A percentile compares a stretch with the other conserved stretches of the same genome.
Conservation (phyloP, 64 coral and sea anemone genomes). For the Pachyseris speciosa region DNA sequence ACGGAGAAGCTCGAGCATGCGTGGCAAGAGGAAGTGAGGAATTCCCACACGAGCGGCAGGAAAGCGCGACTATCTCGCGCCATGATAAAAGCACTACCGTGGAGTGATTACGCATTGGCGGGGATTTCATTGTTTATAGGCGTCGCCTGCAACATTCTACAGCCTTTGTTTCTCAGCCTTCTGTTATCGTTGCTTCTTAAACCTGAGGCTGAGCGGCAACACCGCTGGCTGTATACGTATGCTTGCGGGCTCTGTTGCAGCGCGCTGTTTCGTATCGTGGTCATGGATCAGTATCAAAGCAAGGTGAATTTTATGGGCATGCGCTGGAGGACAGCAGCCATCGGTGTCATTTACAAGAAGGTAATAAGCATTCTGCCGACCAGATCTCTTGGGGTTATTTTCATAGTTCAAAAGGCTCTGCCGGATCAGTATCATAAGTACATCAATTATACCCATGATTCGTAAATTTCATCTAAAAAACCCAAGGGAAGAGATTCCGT, state of each 20-base stretch:
- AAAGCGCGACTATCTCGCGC: slow-evolving; percentile 72
- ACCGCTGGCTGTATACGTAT: slow-evolving; percentile 69
- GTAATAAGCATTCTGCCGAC: too few relatives aligned
- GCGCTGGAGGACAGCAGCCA: slow-evolving; percentile 84
- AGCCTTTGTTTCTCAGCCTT: slow-evolving; percentile 80
- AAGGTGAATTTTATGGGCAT: slow-evolving; percentile 88
- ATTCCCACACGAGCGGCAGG: slow-evolving; percentile 68
- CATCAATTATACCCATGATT: too few relatives aligned
- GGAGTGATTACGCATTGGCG: slow-evolving; percentile 79
- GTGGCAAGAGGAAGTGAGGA: slow-evolving; percentile 79
- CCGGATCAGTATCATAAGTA: too few relatives aligned
- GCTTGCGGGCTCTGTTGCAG: slow-evolving; percentile 66
- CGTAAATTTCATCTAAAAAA: too few relatives aligned
- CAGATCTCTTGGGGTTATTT: too few relatives aligned
- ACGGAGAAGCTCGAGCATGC: slow-evolving; percentile 82
- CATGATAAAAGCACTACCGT: slow-evolving; percentile 74
- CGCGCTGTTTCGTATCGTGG: slow-evolving; percentile 63
- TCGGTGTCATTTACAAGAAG: slow-evolving; percentile 89
- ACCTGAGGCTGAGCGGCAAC: neutral
- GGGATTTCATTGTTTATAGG: slow-evolving; percentile 80
- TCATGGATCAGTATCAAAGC: slow-evolving; percentile 78
- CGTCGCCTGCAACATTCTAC: slow-evolving; percentile 86
- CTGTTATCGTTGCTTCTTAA: slow-evolving; percentile 69
- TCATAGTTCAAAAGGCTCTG: too few relatives aligned
- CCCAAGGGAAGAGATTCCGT: too few relatives aligned